Conservation (phyloP, 2,113 vertebrate genomes). For the Mastomys natalensis region DNA sequence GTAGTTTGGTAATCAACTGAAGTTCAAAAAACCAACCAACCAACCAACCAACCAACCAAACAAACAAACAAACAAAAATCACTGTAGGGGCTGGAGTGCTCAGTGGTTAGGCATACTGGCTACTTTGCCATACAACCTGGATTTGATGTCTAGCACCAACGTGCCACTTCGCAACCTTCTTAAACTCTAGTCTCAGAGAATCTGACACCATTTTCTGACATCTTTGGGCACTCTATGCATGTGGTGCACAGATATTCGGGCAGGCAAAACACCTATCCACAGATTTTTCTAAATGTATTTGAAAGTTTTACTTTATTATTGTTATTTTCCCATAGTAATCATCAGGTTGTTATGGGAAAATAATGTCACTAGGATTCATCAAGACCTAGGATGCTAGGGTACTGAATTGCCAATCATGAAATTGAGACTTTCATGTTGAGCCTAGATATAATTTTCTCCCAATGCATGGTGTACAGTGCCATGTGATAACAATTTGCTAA, state of each 20-base stretch:
- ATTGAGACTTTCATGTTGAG: background rate
- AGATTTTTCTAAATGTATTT: background rate
- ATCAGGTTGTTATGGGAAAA: background rate
- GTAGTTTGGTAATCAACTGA: conserved; percentile 2
- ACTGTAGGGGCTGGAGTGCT: background rate
- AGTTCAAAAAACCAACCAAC: too few relatives aligned
- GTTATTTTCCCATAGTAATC: background rate
- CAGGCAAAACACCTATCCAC: background rate
- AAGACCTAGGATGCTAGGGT: background rate
- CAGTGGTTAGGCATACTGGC: background rate
- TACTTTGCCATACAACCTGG: background rate
- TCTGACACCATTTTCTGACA: background rate
- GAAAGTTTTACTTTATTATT: background rate
- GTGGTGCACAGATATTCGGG: background rate
- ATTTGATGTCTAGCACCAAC: background rate
- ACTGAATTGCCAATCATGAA: background rate
- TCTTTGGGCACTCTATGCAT: background rate
- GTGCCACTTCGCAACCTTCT: too few relatives aligned
- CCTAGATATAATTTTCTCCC: background rate
- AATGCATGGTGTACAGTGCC: background rate
- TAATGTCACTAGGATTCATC: background rate
- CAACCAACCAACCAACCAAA: too few relatives aligned
- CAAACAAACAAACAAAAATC: too few relatives aligned
- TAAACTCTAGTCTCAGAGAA: background rate
- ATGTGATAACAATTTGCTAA: background rate